A percentile compares a stretch with the other conserved stretches of the same genome.
Evolutionary conservation across 1,140 invertebrate species (phyloP).

Genomic region (Parapsyche elsis): DNA sequence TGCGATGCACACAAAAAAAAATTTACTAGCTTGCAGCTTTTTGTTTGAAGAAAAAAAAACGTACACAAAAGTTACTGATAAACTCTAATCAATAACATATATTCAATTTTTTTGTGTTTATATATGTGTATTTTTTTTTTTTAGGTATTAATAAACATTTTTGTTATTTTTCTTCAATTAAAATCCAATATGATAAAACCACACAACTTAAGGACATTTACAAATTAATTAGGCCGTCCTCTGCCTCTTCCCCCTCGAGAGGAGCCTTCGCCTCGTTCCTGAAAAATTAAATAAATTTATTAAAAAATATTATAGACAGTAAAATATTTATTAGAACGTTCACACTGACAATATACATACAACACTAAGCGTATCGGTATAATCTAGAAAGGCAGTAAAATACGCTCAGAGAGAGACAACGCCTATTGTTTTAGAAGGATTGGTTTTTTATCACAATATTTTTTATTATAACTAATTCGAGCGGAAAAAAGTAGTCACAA

Average conservation of each 20-base stretch:
- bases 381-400: no score
- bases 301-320: not conserved
- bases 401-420: no score
- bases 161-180: slow-evolving; percentile 40
- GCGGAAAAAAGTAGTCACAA: no score
- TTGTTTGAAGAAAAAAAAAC: slow-evolving; percentile 21
- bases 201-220: slow-evolving; percentile 34
- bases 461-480: no score
- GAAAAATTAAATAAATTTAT: slow-evolving; percentile 39
- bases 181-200: slow-evolving; percentile 45
- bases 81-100: slow-evolving; percentile 42
- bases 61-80: slow-evolving; percentile 39
- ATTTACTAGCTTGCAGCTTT: slow-evolving; percentile 41
- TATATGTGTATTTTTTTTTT: slow-evolving; percentile 24
- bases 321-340: no score
- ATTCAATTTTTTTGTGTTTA: slow-evolving; percentile 43
- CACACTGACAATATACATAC: no score
- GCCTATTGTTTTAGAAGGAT: no score
- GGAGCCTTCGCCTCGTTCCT: slow-evolving; percentile 64
- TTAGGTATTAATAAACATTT: slow-evolving; percentile 44
- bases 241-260: slow-evolving; percentile 49
- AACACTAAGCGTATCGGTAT: no score
- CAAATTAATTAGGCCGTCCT: slow-evolving; percentile 50
- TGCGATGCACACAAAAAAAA: slow-evolving; percentile 44
- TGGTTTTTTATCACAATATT: no score